Percentiles rank a stretch among this genome's conserved stretches.
Evolutionary conservation across 2,888 invertebrate species (phyloP).

Genomic region (Muschampia plurimacula): DNA sequence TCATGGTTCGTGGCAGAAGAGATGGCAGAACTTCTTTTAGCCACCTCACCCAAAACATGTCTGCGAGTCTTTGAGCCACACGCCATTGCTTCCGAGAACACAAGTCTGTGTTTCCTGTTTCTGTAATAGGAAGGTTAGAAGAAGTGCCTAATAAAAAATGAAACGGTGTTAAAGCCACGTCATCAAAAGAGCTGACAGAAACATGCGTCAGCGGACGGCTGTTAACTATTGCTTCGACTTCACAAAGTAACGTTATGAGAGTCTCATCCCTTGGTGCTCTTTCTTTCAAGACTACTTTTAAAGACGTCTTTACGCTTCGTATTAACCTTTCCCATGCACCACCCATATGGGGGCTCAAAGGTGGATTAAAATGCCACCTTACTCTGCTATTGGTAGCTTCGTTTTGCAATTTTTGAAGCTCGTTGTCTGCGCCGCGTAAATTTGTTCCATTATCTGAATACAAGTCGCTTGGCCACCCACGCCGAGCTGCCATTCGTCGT

Average conservation of each 20-base stretch:
- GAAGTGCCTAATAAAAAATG: not conserved
- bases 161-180: not conserved
- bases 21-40: not conserved
- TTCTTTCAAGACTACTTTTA: not conserved
- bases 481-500: not conserved
- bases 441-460: not conserved
- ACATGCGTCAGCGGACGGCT: not conserved
- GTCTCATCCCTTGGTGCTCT: slow-evolving; percentile 5
- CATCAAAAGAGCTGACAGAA: not conserved
- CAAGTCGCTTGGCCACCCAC: slow-evolving; percentile 1
- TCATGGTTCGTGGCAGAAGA: not conserved
- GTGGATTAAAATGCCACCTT: slow-evolving; percentile 3
- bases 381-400: not conserved
- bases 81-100: slow-evolving; percentile 2
- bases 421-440: not conserved
- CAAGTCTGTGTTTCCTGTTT: not conserved
- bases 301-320: not conserved
- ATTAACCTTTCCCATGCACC: not conserved
- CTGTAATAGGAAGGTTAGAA: slow-evolving; percentile 1
- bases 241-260: not conserved
- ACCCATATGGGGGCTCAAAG: not conserved
- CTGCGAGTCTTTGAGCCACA: not conserved
- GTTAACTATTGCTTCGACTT: slow-evolving; percentile 3
- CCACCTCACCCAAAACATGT: slow-evolving; percentile 3
- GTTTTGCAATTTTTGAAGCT: not conserved